Evolutionary conservation across 2,113 vertebrate genomes (phyloP).

Genomic region (Gila orcuttii): DNA sequence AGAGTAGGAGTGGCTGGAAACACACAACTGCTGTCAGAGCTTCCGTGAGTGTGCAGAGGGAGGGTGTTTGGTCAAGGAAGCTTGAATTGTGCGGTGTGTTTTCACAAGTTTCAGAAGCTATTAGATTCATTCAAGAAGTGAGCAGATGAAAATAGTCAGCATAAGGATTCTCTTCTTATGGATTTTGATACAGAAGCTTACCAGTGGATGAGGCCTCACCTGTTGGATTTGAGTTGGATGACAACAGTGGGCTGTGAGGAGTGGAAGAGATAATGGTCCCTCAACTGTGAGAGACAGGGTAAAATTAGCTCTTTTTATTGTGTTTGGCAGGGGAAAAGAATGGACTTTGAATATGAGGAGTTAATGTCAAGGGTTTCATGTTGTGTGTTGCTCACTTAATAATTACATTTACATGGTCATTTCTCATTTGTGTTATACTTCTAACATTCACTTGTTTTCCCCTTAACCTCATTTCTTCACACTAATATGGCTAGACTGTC

Average conservation of each 20-base stretch:
- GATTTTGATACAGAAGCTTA: background rate
- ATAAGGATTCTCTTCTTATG: background rate
- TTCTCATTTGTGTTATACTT: background rate
- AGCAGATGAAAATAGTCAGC: background rate
- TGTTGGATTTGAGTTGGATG: conserved; percentile 22
- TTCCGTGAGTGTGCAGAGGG: background rate
- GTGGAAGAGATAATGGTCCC: conserved; percentile 22
- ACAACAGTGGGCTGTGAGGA: background rate
- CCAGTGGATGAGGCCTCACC: conserved; percentile 24
- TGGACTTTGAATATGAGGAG: too few species aligned
- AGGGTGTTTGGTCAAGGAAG: background rate
- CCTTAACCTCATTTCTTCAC: background rate
- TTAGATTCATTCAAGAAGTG: background rate
- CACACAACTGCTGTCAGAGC: conserved; percentile 18
- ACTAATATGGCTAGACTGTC: background rate
- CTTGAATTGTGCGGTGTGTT: background rate
- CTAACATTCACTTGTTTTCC: background rate
- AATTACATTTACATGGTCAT: background rate
- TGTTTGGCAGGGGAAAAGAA: background rate
- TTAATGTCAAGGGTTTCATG: background rate
- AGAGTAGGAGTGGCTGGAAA: conserved; percentile 29
- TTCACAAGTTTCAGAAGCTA: background rate
- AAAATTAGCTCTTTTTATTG: conserved; percentile 11
- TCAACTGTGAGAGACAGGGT: conserved; percentile 30
- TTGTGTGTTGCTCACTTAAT: background rate